A percentile compares a stretch with the other conserved stretches of the same genome.
Evolutionary conservation across 1,140 invertebrate species (phyloP).

Genomic region (honey bee (Apis mellifera)): DNA sequence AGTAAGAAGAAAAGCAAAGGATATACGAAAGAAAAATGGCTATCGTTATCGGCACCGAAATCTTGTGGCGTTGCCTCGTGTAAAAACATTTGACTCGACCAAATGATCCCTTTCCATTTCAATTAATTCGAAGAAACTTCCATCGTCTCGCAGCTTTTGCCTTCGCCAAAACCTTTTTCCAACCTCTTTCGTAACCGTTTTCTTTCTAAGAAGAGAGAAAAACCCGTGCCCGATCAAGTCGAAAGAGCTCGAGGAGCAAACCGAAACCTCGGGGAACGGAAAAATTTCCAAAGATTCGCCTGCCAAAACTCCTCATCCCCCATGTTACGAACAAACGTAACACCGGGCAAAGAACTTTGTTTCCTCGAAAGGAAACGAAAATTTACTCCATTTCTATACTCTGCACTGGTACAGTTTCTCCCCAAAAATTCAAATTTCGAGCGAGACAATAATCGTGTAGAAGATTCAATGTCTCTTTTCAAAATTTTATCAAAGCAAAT

Average conservation of each 20-base stretch:
- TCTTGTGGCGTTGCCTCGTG: background rate
- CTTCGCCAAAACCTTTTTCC: constrained; percentile 41
- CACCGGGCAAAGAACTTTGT: constrained; percentile 32
- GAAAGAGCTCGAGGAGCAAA: constrained; percentile 48
- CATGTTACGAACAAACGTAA: constrained; percentile 35
- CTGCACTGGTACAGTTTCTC: too few relatives aligned
- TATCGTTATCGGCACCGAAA: background rate
- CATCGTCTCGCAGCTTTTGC: constrained; percentile 14
- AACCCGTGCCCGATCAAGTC: constrained; percentile 57
- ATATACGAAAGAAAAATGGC: background rate
- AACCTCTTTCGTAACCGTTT: constrained; percentile 49
- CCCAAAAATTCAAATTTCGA: too few relatives aligned
- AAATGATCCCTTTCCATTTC: constrained; percentile 8
- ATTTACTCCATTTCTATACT: background rate
- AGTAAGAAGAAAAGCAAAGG: background rate
- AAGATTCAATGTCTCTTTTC: too few relatives aligned
- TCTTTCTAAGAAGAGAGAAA: constrained; percentile 55
- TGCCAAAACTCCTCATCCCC: constrained; percentile 40
- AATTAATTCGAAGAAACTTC: constrained; percentile 35
- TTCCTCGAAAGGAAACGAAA: constrained; percentile 14
- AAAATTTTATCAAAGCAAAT: too few relatives aligned
- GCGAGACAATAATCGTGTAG: too few relatives aligned
- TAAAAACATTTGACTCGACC: constrained; percentile 3
- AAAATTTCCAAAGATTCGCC: constrained; percentile 53
- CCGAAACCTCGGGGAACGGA: constrained; percentile 48